Evolutionary conservation across 2,113 vertebrate genomes (phyloP).

Genomic region (Rhombomys opimus): DNA sequence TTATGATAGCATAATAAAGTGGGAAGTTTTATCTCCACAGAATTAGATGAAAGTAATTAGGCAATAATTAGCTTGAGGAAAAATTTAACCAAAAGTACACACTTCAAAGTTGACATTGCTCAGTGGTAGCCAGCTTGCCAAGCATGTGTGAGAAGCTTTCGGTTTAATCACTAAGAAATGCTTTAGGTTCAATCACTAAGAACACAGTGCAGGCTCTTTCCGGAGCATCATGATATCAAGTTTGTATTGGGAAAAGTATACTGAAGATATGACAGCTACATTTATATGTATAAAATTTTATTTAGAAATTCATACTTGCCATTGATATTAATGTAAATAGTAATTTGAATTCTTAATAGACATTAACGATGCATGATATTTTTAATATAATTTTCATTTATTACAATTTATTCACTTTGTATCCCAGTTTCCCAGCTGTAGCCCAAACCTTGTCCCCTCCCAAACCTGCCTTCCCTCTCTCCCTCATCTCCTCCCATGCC

Average conservation of each 20-base stretch:
- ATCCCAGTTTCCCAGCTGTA: too few relatives aligned
- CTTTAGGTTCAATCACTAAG: neutral
- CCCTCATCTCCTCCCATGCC: too few relatives aligned
- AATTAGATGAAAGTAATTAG: neutral
- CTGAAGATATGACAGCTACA: neutral
- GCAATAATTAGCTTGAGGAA: conserved; percentile 17
- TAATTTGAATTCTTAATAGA: neutral
- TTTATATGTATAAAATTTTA: neutral
- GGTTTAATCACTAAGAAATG: neutral
- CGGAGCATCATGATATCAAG: neutral
- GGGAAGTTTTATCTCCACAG: neutral
- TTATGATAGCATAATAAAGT: neutral
- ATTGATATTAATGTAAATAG: neutral
- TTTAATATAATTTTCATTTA: too few relatives aligned
- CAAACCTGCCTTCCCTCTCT: too few relatives aligned
- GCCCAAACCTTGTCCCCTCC: too few relatives aligned
- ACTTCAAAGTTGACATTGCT: neutral
- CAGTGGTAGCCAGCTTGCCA: neutral
- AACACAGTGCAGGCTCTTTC: neutral
- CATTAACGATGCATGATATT: neutral
- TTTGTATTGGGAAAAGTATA: neutral
- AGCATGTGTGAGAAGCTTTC: neutral
- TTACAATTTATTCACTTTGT: too few relatives aligned
- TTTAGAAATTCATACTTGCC: neutral
- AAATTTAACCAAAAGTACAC: conserved; percentile 20